Evolutionary conservation across 2,888 invertebrate genomes (phyloP), one percentile per base, ranked within the genome.

Genomic region (Saturnia japonica): DNA sequence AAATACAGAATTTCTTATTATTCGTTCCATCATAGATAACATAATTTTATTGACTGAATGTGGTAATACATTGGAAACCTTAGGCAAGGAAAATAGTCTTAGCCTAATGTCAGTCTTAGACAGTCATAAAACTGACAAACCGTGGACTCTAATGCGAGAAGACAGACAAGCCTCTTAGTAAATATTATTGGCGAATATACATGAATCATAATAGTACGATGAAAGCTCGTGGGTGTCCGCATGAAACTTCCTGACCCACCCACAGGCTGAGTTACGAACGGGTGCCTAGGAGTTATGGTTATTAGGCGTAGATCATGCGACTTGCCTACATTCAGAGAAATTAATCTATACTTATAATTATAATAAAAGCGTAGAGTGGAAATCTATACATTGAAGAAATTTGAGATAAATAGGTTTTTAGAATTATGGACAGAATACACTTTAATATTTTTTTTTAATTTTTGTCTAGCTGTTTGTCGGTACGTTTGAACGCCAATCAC

Each of bases 191-290:
- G 77, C 78, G 79, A 76, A 74, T 69, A 80, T 81, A 80, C 84
- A 90, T 93, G 91, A 92, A 91, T 93, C 92, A 92, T 77, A n/a
- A n/a, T n/a, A 74, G 75, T 70, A 77, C 88, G 90, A 88, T 91
- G 91, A 92, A 89, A 88, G 88, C 79, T 79, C 80, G 93, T 93
- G 91, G 93, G 93, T 87, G 91, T 84, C 78, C 79, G 76, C 78
- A 77, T 80, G 81, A 83, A 80, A 88, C 88, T 93, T 93, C 92
- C 92, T 89, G 85, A 89, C 86, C 90, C 91, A 89, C 93, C 92
- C 90, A 93, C 93, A 79, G 79, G 76, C 73, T 69, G 67, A 71
- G 80, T 67, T 57, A 57, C 68, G 47, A 45, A 71, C 71, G 68
- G 71, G 71, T 71, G 71, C 68, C 62, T 70, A 70, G 70, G n/a